Percentiles rank a stretch among this genome's conserved stretches.
phyloP scores from a whole-genome alignment of 1,140 invertebrate genomes.

The Brachionus angularis region DNA sequence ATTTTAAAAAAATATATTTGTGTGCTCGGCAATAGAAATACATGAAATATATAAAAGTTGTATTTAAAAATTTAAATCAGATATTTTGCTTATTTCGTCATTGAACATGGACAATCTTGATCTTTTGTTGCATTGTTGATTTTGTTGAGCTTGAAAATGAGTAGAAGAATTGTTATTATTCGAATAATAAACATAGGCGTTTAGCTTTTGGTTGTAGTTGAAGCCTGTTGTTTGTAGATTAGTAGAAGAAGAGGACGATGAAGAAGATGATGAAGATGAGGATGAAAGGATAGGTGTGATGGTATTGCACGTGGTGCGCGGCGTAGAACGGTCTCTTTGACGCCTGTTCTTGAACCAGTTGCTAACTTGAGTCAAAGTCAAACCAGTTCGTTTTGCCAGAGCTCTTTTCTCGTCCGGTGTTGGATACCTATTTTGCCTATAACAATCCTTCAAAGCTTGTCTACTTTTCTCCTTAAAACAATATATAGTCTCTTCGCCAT shows the following conservation, averaged over 20 bases:
- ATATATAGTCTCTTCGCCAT: slow-evolving; percentile 96
- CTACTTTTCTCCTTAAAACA: slow-evolving; percentile 81
- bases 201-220: too few relatives aligned
- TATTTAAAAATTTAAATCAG: too few relatives aligned
- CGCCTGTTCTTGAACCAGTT: slow-evolving; percentile 92
- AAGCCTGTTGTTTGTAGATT: background rate
- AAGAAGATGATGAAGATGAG: slow-evolving; percentile 12
- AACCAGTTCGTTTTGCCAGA: slow-evolving; percentile 86
- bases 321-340: slow-evolving; percentile 86
- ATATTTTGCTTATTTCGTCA: too few relatives aligned
- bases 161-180: too few relatives aligned
- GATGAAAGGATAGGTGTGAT: slow-evolving; percentile 32
- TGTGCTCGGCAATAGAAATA: too few relatives aligned
- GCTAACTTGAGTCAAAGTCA: slow-evolving; percentile 92
- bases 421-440: slow-evolving; percentile 85
- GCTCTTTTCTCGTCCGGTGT: slow-evolving; percentile 90
- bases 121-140: too few relatives aligned
- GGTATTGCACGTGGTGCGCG: slow-evolving; percentile 32
- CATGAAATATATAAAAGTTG: too few relatives aligned
- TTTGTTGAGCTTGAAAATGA: too few relatives aligned
- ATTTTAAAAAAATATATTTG: too few relatives aligned
- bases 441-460: slow-evolving; percentile 75
- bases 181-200: too few relatives aligned
- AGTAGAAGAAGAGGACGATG: too few relatives aligned
- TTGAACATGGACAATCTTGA: too few relatives aligned